phyloP scores from a whole-genome alignment of 2,888 invertebrate species.

The Mesochorus sp. region DNA sequence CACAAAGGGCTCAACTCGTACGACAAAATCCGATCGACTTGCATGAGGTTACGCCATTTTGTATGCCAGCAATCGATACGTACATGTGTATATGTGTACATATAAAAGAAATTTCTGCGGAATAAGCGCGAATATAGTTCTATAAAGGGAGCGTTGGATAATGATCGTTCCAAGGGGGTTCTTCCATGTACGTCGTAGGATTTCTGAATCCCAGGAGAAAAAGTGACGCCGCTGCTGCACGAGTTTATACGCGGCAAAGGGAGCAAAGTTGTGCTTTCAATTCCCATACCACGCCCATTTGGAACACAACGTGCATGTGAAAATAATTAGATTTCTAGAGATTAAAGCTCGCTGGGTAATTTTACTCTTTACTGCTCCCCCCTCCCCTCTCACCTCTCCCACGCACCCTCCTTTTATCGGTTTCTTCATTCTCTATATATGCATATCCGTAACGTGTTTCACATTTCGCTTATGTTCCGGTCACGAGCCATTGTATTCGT shows the following conservation, averaged over 20 bases:
- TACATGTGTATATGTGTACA: background rate
- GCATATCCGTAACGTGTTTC: constrained; percentile 39
- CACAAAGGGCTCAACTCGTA: background rate
- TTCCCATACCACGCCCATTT: background rate
- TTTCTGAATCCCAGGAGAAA: constrained; percentile 37
- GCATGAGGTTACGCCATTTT: constrained; percentile 16
- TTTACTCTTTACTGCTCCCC: constrained; percentile 19
- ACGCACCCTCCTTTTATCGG: background rate
- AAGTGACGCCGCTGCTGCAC: constrained; percentile 23
- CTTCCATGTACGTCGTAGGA: constrained; percentile 3
- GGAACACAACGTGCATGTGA: constrained; percentile 23
- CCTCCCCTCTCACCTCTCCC: background rate
- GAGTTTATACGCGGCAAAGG: background rate
- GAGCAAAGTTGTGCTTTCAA: constrained; percentile 48
- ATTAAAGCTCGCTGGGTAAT: constrained; percentile 34
- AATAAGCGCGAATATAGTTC: constrained; percentile 51
- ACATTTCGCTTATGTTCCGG: constrained; percentile 6
- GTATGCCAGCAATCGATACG: background rate
- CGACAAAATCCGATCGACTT: background rate
- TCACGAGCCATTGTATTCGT: background rate
- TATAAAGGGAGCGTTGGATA: constrained; percentile 4
- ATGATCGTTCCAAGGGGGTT: constrained; percentile 41
- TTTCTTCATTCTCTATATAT: too few species aligned
- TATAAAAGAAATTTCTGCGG: constrained; percentile 28
- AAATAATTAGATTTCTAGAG: constrained; percentile 43